A percentile compares a stretch with the other conserved stretches of the same genome.
These are phyloP conservation scores for Mesitornis unicolor DNA, from an alignment of 2,113 vertebrate species.

Conservation along the genomic window DNA sequence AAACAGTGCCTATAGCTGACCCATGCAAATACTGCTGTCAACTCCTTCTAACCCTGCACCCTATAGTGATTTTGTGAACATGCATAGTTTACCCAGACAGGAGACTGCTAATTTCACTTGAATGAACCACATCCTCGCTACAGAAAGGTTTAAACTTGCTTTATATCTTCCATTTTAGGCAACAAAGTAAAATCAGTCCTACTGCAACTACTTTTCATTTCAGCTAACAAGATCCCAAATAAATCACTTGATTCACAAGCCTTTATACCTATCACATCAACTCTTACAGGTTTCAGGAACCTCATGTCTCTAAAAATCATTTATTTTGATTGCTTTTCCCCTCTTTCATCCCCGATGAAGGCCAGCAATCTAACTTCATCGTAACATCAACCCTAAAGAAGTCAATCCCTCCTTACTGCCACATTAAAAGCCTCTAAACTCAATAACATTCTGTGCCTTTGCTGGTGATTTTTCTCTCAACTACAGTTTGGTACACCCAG, in stretches of 20 bases:
- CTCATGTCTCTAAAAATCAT: neutral
- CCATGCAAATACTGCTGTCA: neutral
- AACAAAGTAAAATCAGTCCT: neutral
- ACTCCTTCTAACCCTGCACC: neutral
- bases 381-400: neutral
- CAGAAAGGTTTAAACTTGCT: neutral
- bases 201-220: neutral
- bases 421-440: neutral
- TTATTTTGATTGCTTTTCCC: neutral
- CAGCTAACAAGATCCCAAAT: neutral
- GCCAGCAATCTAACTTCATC: neutral
- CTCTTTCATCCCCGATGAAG: neutral
- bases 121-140: slow-evolving; percentile 25
- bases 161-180: neutral
- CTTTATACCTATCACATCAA: neutral
- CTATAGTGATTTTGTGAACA: neutral
- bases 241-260: neutral
- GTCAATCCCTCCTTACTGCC: neutral
- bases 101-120: neutral
- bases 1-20: neutral
- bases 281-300: neutral
- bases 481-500: neutral
- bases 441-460: neutral
- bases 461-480: neutral
- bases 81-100: neutral